Percentiles rank a stretch among this genome's conserved stretches.
These are phyloP conservation scores for Stratiolaelaps scimitus DNA, from an alignment of 1,140 invertebrate genomes.

Conservation along the genomic window DNA sequence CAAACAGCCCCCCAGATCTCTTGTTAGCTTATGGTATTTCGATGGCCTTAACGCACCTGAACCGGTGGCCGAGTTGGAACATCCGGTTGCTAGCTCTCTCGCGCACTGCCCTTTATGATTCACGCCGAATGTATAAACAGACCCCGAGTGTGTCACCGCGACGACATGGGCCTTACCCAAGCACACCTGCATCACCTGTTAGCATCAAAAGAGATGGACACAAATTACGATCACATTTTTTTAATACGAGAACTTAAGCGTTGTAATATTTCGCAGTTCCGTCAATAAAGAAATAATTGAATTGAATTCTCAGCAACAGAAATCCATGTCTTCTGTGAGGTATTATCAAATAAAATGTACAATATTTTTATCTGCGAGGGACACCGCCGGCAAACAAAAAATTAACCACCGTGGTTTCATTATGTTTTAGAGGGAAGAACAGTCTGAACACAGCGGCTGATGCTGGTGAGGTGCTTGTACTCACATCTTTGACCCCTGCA, in stretches of 20 bases:
- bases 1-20: background rate
- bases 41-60: conserved; percentile 45
- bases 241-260: no score
- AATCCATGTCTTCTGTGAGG: no score
- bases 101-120: conserved; percentile 98
- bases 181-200: conserved; percentile 58
- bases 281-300: conserved; percentile 39
- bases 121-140: conserved; percentile 87
- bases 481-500: conserved; percentile 36
- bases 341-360: no score
- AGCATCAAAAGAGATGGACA: no score
- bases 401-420: conserved; percentile 11
- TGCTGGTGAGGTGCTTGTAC: conserved; percentile 18
- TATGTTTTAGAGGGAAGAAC: no score
- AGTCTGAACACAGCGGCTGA: no score
- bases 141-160: conserved; percentile 70
- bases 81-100: conserved; percentile 47
- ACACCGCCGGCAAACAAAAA: conserved; percentile 5
- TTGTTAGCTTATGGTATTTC: background rate
- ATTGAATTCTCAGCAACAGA: no score
- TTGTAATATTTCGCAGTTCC: no score
- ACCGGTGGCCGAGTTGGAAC: conserved; percentile 39
- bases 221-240: conserved; percentile 40
- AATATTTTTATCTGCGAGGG: no score
- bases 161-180: conserved; percentile 91